These are phyloP conservation scores for Zootermopsis nevadensis DNA, from an alignment of 2,888 invertebrate species.

Conservation along the genomic window DNA sequence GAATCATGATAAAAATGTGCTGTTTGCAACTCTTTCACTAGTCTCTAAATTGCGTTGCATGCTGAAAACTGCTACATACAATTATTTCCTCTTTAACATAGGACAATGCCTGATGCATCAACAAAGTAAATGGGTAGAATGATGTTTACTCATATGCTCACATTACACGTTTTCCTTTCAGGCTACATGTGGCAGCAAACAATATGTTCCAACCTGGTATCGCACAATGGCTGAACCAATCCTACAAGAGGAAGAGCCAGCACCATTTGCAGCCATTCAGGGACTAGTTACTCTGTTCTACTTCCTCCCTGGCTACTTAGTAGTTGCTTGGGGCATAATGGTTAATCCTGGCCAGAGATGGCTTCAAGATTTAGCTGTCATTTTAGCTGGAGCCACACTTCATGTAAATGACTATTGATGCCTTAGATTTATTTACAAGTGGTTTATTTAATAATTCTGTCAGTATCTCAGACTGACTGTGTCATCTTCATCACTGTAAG, in stretches of 20 bases:
- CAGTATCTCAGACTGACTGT: no score
- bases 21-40: no score
- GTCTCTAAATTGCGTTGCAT: no score
- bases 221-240: slow-evolving; percentile 33
- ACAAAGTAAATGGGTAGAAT: no score
- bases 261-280: slow-evolving; percentile 44
- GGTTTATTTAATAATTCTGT: no score
- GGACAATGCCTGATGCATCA: no score
- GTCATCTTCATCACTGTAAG: no score
- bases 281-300: slow-evolving; percentile 35
- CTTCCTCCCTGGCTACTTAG: slow-evolving; percentile 24
- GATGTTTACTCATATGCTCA: no score
- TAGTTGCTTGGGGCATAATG: slow-evolving; percentile 12
- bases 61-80: no score
- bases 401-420: not conserved
- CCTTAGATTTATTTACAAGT: no score
- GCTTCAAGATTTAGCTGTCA: slow-evolving; percentile 31
- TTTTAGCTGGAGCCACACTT: slow-evolving; percentile 32
- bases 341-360: slow-evolving; percentile 20
- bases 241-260: slow-evolving; percentile 33
- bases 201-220: slow-evolving; percentile 1
- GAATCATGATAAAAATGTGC: no score
- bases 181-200: slow-evolving; percentile 27
- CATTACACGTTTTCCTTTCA: not conserved
- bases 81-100: no score